A percentile compares a stretch with the other conserved stretches of the same genome.
phyloP scores from a whole-genome alignment of 2,797 vertebrate species.

The Valencia hispanica region DNA sequence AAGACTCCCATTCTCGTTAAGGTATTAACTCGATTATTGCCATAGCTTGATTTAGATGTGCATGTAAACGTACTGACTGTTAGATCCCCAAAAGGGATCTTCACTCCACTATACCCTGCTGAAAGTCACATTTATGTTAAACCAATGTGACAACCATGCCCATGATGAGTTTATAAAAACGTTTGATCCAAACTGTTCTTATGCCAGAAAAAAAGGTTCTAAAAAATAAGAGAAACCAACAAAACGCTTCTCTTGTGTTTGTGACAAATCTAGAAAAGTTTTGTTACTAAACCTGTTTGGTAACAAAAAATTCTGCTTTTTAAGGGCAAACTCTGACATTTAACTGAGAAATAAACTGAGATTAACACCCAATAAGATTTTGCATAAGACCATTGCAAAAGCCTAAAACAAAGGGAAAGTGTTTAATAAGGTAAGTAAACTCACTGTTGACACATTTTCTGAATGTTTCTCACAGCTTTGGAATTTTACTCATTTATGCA shows the following conservation, averaged over 20 bases:
- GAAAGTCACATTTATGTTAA: not conserved
- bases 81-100: not conserved
- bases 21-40: too few relatives aligned
- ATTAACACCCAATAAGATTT: conserved; percentile 32
- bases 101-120: not conserved
- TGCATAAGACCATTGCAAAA: conserved; percentile 52
- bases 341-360: conserved; percentile 15
- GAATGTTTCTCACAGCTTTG: conserved; percentile 14
- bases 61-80: too few relatives aligned
- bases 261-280: not conserved
- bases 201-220: not conserved
- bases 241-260: not conserved
- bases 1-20: too few relatives aligned
- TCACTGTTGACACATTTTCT: conserved; percentile 29
- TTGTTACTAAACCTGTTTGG: not conserved
- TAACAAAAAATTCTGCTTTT: not conserved
- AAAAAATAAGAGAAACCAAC: not conserved
- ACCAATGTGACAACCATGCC: not conserved
- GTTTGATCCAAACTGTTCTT: too few relatives aligned
- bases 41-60: too few relatives aligned
- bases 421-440: conserved; percentile 29
- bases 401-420: conserved; percentile 37
- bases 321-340: conserved; percentile 23
- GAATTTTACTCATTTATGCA: conserved; percentile 31
- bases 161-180: not conserved